Conservation (phyloP, 2,113 vertebrate genomes). For the Lontra canadensis region DNA sequence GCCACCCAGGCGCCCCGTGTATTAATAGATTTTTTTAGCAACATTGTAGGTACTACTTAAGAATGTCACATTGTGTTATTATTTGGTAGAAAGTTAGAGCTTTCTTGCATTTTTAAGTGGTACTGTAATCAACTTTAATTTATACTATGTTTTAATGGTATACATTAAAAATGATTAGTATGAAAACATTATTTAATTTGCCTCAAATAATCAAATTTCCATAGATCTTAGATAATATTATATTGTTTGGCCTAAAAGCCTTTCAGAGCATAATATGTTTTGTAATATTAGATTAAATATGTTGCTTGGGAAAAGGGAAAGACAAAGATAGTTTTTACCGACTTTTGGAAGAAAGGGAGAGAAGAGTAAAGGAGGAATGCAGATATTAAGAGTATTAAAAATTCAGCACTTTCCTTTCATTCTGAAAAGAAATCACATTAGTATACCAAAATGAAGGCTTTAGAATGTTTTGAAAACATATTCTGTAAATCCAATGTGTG, state of each 20-base stretch:
- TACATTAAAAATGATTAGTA: constrained; percentile 45
- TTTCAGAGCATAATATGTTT: constrained; percentile 22
- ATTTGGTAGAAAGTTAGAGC: not conserved
- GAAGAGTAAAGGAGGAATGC: not conserved
- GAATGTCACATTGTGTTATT: not conserved
- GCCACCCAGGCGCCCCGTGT: not conserved
- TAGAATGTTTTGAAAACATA: not conserved
- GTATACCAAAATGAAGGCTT: not conserved
- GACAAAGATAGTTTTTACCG: not conserved
- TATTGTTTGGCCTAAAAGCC: constrained; percentile 27
- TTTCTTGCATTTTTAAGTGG: constrained; percentile 9
- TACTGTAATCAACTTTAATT: constrained; percentile 16
- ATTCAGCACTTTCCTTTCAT: not conserved
- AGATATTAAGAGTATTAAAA: not conserved
- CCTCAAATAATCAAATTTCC: constrained; percentile 43
- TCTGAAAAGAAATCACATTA: not conserved
- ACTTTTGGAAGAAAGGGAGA: not conserved
- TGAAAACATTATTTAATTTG: constrained; percentile 60
- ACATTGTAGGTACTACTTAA: not conserved
- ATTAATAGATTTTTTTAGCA: constrained; percentile 5
- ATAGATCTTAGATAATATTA: constrained; percentile 35
- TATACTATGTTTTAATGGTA: constrained; percentile 37
- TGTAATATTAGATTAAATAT: constrained; percentile 36
- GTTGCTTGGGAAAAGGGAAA: constrained; percentile 17
- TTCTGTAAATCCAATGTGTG: not conserved